phyloP scores from a whole-genome alignment of 2,113 vertebrate genomes.

The Callaeas wilsoni region DNA sequence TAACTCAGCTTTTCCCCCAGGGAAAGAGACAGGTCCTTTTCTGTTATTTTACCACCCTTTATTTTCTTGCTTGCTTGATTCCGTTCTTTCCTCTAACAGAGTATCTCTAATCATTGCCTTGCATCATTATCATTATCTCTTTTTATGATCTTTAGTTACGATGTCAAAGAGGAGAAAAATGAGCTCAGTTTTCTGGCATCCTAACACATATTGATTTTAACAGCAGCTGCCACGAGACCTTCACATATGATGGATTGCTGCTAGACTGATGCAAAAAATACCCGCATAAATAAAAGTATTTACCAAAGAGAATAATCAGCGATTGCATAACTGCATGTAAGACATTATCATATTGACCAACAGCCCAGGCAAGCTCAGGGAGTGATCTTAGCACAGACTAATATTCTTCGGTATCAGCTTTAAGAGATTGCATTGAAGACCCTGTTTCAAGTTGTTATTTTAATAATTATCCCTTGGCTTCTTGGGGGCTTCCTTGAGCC shows the following conservation, averaged over 20 bases:
- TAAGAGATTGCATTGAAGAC: neutral
- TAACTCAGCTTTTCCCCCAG: neutral
- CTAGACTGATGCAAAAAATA: constrained; percentile 4
- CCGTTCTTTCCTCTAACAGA: neutral
- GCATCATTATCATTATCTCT: constrained; percentile 15
- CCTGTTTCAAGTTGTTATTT: neutral
- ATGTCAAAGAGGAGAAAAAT: constrained; percentile 50
- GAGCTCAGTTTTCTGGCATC: constrained; percentile 43
- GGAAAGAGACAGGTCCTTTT: neutral
- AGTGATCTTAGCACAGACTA: neutral
- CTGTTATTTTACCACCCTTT: neutral
- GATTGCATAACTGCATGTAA: neutral
- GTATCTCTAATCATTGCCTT: constrained; percentile 16
- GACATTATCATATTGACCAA: neutral
- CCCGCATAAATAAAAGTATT: neutral
- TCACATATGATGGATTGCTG: constrained; percentile 13
- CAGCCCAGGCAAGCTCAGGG: neutral
- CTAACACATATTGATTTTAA: constrained; percentile 46
- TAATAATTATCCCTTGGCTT: neutral
- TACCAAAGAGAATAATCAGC: neutral
- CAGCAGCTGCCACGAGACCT: constrained; percentile 6
- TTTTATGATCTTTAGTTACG: constrained; percentile 56
- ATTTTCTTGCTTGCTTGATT: neutral
- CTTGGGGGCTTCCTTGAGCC: neutral
- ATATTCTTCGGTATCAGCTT: neutral